phyloP scores from a whole-genome alignment of 1,140 invertebrate genomes.

The Apis mellifera region Amel_HAv3.1 CM009932.2:11923501-11924000 shows the following conservation, averaged over 20 bases:
- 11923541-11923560: too few species aligned
- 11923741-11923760: conserved; percentile 35
- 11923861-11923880: background rate
- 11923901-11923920: conserved; percentile 65
- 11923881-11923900: conserved; percentile 47
- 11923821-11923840: background rate
- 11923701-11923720: conserved; percentile 39
- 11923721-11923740: conserved; percentile 19
- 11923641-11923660: conserved; percentile 30
- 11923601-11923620: background rate
- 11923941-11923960: conserved; percentile 40
- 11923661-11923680: conserved; percentile 37
- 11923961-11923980: conserved; percentile 61
- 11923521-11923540: too few species aligned
- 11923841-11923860: background rate
- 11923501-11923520: background rate
- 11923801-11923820: too few species aligned
- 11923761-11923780: background rate
- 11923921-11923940: conserved; percentile 63
- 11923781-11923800: too few species aligned
- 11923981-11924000: conserved; percentile 50
- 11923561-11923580: background rate
- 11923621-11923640: conserved; percentile 2
- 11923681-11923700: conserved; percentile 17
- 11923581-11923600: background rate